Conservation (phyloP, 2,113 vertebrate species). For the Laticauda laticaudata region DNA sequence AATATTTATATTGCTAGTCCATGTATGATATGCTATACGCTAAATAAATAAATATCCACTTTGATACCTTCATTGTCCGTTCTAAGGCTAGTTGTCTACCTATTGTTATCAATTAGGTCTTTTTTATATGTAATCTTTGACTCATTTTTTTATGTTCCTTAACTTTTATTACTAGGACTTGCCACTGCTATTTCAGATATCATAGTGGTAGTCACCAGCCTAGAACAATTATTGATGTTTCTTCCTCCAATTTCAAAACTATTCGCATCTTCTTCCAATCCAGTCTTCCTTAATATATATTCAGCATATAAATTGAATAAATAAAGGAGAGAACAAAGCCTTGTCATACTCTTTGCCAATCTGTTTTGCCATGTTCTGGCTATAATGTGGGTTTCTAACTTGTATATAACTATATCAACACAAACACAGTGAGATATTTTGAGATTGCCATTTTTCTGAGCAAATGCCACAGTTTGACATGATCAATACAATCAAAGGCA, state of each 20-base stretch:
- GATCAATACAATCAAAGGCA: background rate
- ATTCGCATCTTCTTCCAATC: background rate
- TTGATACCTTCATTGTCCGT: background rate
- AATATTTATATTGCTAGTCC: background rate
- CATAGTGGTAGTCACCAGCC: background rate
- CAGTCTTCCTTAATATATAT: background rate
- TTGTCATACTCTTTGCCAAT: background rate
- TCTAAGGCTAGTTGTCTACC: background rate
- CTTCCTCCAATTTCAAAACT: background rate
- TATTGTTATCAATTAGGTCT: background rate
- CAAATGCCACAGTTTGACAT: background rate
- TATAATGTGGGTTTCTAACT: background rate
- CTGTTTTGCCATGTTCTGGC: background rate
- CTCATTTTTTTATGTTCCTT: background rate
- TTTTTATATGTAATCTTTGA: background rate
- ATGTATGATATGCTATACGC: background rate
- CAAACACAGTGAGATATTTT: background rate
- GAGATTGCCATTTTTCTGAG: background rate
- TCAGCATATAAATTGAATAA: background rate
- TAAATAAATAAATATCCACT: background rate
- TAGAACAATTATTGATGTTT: background rate
- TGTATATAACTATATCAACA: background rate
- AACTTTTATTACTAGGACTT: background rate
- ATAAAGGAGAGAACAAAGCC: background rate
- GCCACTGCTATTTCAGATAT: background rate